These are phyloP conservation scores for Diarsia rubi DNA, from an alignment of 2,888 invertebrate genomes.

Conservation along the genomic window DNA sequence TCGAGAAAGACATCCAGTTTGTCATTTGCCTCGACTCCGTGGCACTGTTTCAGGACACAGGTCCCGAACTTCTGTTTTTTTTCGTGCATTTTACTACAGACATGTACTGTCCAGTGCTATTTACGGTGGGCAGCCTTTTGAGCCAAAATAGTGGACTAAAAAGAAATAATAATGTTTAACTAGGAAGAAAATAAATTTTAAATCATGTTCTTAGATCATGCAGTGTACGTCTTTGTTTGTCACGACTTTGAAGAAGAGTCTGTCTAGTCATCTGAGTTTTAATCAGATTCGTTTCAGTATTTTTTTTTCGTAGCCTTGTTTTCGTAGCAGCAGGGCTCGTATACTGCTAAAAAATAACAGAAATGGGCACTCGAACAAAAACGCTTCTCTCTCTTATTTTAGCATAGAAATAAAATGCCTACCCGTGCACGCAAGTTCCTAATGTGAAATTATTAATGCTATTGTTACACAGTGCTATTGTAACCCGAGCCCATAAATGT, in stretches of 20 bases:
- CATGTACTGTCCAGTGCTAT: no score
- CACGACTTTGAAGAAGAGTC: not conserved
- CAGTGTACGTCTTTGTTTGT: not conserved
- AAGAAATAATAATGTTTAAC: not conserved
- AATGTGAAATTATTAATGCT: conserved; percentile 35
- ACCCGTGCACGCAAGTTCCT: conserved; percentile 27
- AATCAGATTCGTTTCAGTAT: not conserved
- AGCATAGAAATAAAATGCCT: conserved; percentile 14
- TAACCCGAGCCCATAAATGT: conserved; percentile 11
- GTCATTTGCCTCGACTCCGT: no score
- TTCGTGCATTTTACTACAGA: no score
- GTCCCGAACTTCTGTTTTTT: no score
- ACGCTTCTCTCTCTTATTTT: not conserved
- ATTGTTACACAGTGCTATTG: conserved; percentile 16
- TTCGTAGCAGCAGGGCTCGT: conserved; percentile 1
- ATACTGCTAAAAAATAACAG: not conserved
- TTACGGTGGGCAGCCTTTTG: no score
- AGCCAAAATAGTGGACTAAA: not conserved
- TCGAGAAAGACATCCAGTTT: no score
- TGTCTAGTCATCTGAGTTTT: not conserved
- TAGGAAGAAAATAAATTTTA: not conserved
- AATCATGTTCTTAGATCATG: not conserved
- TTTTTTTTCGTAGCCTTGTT: not conserved
- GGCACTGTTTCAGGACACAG: no score
- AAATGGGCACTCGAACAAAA: not conserved